Evolutionary conservation across 92 coral and sea anemone genomes (phyloP), one percentile per base, ranked within the genome.

Genomic region (Epizoanthus fatuus): DNA sequence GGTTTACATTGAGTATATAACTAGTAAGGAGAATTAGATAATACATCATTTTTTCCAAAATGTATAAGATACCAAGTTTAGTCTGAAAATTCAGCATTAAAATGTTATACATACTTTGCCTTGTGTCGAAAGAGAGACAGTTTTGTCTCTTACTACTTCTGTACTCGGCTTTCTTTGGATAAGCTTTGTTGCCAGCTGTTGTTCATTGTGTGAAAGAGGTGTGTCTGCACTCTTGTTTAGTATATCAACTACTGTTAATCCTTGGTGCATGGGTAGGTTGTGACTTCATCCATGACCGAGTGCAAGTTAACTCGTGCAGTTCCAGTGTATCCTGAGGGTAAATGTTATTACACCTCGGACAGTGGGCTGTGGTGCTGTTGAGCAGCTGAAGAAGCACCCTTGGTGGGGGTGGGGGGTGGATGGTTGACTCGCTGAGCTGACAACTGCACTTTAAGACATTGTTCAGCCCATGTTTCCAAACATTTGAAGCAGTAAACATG

Each of bases 291-390:
- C 49, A 44, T 44, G 10, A 63, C 75, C 35, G 1, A 1, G 35
- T 29, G 35, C 35, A 29, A 29, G 35, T 29, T 29, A 29, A 29
- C 2, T 29, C 35, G 0, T 22, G 25, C 25, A 22, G 25, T 22
- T 22, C 25, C 25, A 22, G 25, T 22, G 25, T 0, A 22, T 22
- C 25, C 25, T 22, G 35, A 29, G 52, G 51, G 54, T 82, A 69
- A 37, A 82, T 82, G 73, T 82, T 82, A 7, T 82, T 69, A 55
- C 86, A 82, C 63, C 79, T 42, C 79, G 19, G 60, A 55, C 79
- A 82, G 59, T 54, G 71, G 47, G 79, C 86, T 64, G 54, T 64
- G 80, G 79, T 68, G 37, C 58, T 40, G 45, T 37, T 25, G 49
- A 82, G 69, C 13, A 82, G 86, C 57, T 82, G 69, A 20, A 82